These are phyloP conservation scores for Leptopterna dolabrata DNA, from an alignment of 2,888 invertebrate genomes.

Conservation along the genomic window DNA sequence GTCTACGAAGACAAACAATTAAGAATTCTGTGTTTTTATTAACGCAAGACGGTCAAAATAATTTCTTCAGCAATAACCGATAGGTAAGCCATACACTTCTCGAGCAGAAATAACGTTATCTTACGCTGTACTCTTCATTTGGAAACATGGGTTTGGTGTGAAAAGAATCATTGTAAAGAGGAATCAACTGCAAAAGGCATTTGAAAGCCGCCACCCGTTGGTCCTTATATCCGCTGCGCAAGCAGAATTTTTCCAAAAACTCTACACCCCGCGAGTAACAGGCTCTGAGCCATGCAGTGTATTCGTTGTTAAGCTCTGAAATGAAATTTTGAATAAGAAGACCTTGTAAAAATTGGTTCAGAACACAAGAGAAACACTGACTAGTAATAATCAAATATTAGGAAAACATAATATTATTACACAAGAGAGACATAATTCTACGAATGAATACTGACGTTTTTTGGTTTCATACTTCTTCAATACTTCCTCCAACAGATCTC, in stretches of 20 bases:
- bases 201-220: constrained; percentile 10
- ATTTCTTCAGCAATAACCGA: too few species aligned
- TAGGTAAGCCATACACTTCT: too few species aligned
- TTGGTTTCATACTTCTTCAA: background rate
- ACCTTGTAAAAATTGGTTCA: too few species aligned
- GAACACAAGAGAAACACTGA: too few species aligned
- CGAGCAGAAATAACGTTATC: background rate
- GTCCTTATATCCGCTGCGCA: background rate
- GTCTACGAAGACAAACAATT: constrained; percentile 39
- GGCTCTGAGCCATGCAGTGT: background rate
- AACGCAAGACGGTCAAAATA: background rate
- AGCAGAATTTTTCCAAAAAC: background rate
- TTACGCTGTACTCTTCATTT: constrained; percentile 39
- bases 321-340: background rate
- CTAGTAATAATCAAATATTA: too few species aligned
- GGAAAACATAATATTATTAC: too few species aligned
- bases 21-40: background rate
- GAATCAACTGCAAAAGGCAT: constrained; percentile 15
- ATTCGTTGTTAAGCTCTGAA: constrained; percentile 6
- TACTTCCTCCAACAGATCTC: background rate
- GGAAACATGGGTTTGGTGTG: constrained; percentile 29
- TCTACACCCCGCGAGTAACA: constrained; percentile 13
- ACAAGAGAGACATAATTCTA: too few species aligned
- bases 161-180: constrained; percentile 25
- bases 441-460: background rate